Base-by-base conservation (phyloP, 2,888 invertebrate genomes). In the Altica lythri region DNA sequence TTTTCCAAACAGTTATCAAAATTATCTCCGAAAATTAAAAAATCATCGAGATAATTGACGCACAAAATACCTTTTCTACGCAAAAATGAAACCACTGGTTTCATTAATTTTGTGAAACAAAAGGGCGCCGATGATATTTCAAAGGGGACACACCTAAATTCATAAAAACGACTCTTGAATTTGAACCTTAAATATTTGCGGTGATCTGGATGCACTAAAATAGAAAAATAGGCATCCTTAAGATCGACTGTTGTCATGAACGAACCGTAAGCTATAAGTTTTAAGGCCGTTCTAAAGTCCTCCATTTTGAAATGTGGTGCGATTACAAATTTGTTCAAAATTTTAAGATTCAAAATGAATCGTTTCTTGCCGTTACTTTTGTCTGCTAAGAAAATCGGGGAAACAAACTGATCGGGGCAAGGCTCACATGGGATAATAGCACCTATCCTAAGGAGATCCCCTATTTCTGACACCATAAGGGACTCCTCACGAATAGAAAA, bases 361-460 rank as follows among this genome's bases (percentile, higher is more conserved):
- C 48, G 22, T 27, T n/a, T 4, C 25, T 10, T 22, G 4, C 27
- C 91, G 46, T 78, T 77, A 8, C 81, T 5, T 25, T 47, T 34
- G 5, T 2, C 2, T 2, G 17, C 19, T 45, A 45, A 30, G 13
- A 45, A 46, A 22, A 17, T 17, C 2, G 9, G 19, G 1, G 37
- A 35, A 14, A 47, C 5, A 47, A 47, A 35, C 22, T 44, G 44
- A 10, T 19, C 1, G n/a, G n/a, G n/a, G n/a, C n/a, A n/a, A n/a
- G n/a, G n/a, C n/a, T n/a, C n/a, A n/a, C 9, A 18, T 45, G 12
- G n/a, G 2, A 12, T 14, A 29, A 16, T 30, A 5, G n/a, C 44
- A 30, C 19, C 8, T 5, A 22, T 13, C 2, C 17, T n/a, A 40
- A 22, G 22, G 22, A 22, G 22, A 5, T 22, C 8, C 8, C 8